Evolutionary conservation across 2,113 vertebrate species (phyloP), one percentile per base, ranked within the genome.

Genomic region (Ellobius talpinus): DNA sequence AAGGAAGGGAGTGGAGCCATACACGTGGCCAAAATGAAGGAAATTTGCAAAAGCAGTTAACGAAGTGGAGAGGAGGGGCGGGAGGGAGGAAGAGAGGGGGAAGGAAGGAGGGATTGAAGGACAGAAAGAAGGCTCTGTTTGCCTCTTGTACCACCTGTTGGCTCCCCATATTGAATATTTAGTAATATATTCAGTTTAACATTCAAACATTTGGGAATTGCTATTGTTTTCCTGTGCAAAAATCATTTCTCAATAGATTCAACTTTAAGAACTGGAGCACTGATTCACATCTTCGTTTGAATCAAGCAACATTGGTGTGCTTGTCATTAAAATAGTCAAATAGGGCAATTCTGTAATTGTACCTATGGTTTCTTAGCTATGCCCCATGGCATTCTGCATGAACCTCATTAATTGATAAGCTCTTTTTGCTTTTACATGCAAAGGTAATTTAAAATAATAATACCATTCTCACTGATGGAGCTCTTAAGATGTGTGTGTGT

Each of bases 201-300:
- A 94, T 16, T 93, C 90, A 50, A 85, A 92, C 73, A 89, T 95
- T 87, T 82, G 31, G 74, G 36, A 47, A 89, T 84, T 89, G 61
- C 29, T 94, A 7, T 63, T 94, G 14, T 77, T 93, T 97, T 82
- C n/a, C 33, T 89, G 42, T 19, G 6, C 21, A 89, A 72, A 66
- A 78, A 24, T 91, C 14, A 82, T 92, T 85, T 81, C 78, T 81
- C 45, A 58, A 86, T n/a, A 92, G 70, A 7, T 73, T 92, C 33
- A 96, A 68, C 21, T 70, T 91, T 72, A 77, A 58, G 79, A 92
- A 96, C 63, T 92, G 39, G 87, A 26, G 3, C 39, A 87, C 19
- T 81, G n/a, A 16, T 23, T 93, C 68, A 70, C 31, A 52, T 85
- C 65, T 76, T 91, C 89, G 61, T 39, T 68, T 70, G 63, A 97